A percentile compares a stretch with the other conserved stretches of the same genome.
Evolutionary conservation across 2,797 vertebrate genomes (phyloP).

Genomic region (Urocyon cinereoargenteus): DNA sequence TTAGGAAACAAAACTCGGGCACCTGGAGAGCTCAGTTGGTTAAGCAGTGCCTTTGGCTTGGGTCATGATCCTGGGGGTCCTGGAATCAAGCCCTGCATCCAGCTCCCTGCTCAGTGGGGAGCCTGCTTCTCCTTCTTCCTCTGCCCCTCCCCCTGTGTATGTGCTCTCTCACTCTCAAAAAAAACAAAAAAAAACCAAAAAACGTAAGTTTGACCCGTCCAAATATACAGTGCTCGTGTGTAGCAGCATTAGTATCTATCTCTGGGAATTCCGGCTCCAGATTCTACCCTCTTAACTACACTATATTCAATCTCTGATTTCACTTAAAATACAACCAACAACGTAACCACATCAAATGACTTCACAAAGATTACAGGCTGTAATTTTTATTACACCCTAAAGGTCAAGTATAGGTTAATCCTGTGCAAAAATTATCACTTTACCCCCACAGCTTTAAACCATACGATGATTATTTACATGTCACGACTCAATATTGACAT

Average conservation of each 20-base stretch:
- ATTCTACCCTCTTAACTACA: not conserved
- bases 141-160: too few species aligned
- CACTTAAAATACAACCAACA: not conserved
- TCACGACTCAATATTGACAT: not conserved
- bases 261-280: not conserved
- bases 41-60: too few species aligned
- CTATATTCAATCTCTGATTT: not conserved
- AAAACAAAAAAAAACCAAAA: not conserved
- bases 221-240: not conserved
- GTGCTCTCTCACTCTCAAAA: too few species aligned
- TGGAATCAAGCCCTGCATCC: too few species aligned
- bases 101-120: too few species aligned
- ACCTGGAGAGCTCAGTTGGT: too few species aligned
- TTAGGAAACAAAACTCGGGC: not conserved
- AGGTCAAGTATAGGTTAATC: slow-evolving; percentile 32
- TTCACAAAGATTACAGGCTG: not conserved
- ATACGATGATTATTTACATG: not conserved
- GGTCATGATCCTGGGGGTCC: too few species aligned
- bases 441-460: slow-evolving; percentile 1
- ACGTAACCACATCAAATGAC: not conserved
- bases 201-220: not conserved
- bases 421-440: slow-evolving; percentile 1
- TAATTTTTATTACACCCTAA: not conserved
- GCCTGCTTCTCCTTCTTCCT: too few species aligned
- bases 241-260: not conserved